Conservation (phyloP, 2,797 vertebrate species). For the Neosilurus hyrtlii region DNA sequence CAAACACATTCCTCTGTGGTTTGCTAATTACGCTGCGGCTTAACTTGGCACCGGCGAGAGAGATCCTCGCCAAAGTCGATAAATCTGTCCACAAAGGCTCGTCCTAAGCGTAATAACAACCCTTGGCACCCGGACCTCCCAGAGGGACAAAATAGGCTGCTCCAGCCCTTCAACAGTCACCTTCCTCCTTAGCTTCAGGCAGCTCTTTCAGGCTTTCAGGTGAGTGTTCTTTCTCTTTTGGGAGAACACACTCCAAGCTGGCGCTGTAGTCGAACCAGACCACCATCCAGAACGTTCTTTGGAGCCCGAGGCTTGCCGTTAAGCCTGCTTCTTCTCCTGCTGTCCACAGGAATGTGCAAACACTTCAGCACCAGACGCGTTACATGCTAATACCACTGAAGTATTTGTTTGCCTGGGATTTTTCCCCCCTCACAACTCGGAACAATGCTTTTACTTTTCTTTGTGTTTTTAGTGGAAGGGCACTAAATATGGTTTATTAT, state of each 20-base stretch:
- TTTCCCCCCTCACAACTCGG: conserved; percentile 32
- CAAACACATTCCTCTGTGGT: conserved; percentile 78
- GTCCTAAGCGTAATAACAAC: conserved; percentile 74
- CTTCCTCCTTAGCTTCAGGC: conserved; percentile 31
- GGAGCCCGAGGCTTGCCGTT: conserved; percentile 39
- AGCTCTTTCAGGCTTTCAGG: conserved; percentile 37
- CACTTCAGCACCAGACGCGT: conserved; percentile 55
- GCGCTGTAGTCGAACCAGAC: conserved; percentile 23
- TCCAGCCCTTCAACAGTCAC: conserved; percentile 59
- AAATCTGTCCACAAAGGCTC: conserved; percentile 77
- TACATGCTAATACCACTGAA: conserved; percentile 47
- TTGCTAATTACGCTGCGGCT: conserved; percentile 80
- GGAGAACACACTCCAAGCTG: conserved; percentile 34
- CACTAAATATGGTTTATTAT: conserved; percentile 13
- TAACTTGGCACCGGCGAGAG: conserved; percentile 79
- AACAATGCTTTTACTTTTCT: conserved; percentile 62
- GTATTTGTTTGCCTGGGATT: conserved; percentile 61
- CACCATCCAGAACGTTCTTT: conserved; percentile 31
- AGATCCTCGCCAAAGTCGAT: conserved; percentile 78
- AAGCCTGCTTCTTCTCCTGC: conserved; percentile 29
- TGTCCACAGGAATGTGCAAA: conserved; percentile 48
- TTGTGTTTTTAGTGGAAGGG: conserved; percentile 44
- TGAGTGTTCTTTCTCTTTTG: conserved; percentile 52
- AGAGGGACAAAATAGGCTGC: conserved; percentile 59
- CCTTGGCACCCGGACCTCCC: conserved; percentile 74